Base-by-base conservation (phyloP, 2,888 invertebrate genomes). In the Drosophila macrospina region DNA sequence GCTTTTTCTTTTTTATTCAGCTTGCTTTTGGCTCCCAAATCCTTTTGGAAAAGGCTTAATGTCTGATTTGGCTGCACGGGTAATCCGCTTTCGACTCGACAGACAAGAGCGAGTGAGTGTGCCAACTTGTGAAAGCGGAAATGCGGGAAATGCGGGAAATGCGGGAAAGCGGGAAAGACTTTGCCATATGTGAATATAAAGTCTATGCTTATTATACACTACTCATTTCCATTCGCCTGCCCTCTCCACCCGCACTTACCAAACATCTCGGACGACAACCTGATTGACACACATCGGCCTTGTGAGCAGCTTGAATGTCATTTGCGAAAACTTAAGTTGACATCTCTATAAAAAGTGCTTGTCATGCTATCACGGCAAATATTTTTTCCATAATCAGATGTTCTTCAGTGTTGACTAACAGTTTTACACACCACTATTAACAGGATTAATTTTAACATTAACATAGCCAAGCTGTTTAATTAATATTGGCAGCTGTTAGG, bases 1-100 rank as follows among this genome's bases (percentile, higher is more conserved):
- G 51, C 36, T 26, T 57, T 45, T 47, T 30, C 54, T 51, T 72
- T 20, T 20, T 20, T 20, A 55, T 75, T 69, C 75, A 59, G 59
- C 67, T 71, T 64, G 56, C 64, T 15, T 2, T 52, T 62, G 61
- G 55, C 61, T 47, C 51, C 30, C 51, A 86, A 86, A 86, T 83
- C 80, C 80, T 70, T 86, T 80, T 72, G 73, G 54, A 72, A 78
- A 83, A 69, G 78, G 86, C 78, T 83, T 83, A 76, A 75, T 78
- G 83, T 83, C 83, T 77, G 77, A 76, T 72, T 78, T 69, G 70
- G 64, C 62, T 74, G 71, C 70, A 63, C 30, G 39, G 42, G 76
- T 83, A 83, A 83, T 83, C 86, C 73, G 83, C 86, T 86, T 83
- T 76, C 45, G 68, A 67, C 76, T 30, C 16, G 7, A 5, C 32